These are phyloP conservation scores for Eupithecia vulgata DNA, from an alignment of 2,888 invertebrate genomes.

Conservation along the genomic window DNA sequence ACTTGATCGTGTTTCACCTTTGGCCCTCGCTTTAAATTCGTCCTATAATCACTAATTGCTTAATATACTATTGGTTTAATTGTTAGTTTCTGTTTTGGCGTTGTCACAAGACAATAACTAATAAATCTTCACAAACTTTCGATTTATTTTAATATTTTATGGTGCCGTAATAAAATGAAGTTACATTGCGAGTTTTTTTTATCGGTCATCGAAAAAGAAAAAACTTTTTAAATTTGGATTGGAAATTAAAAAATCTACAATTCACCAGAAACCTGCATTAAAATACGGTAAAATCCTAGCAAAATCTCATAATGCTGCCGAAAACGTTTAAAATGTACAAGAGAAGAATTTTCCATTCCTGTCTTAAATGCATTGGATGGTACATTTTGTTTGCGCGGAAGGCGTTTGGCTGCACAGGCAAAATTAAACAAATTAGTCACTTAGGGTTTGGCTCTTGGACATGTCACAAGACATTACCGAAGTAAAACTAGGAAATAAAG, in stretches of 20 bases:
- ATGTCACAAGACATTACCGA: too few relatives aligned
- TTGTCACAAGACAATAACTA: neutral
- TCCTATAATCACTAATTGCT: too few relatives aligned
- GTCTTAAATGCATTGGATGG: neutral
- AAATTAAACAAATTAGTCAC: constrained; percentile 1
- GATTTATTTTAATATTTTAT: neutral
- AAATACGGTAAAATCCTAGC: neutral
- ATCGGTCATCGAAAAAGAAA: neutral
- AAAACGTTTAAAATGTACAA: neutral
- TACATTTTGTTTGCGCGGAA: neutral
- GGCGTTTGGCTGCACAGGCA: neutral
- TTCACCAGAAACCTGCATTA: neutral
- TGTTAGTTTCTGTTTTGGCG: neutral
- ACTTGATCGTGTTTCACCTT: too few relatives aligned
- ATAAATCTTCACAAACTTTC: neutral
- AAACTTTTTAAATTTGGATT: neutral
- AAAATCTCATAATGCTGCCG: neutral
- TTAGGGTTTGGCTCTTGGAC: too few relatives aligned
- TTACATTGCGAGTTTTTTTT: neutral
- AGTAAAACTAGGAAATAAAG: too few relatives aligned
- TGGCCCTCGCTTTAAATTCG: too few relatives aligned
- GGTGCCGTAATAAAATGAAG: neutral
- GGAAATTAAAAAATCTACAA: neutral
- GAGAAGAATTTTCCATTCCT: neutral
- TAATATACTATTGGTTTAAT: neutral